Base-by-base conservation (phyloP, 1,140 invertebrate species). In the Yoshiicerus persimilis region DNA sequence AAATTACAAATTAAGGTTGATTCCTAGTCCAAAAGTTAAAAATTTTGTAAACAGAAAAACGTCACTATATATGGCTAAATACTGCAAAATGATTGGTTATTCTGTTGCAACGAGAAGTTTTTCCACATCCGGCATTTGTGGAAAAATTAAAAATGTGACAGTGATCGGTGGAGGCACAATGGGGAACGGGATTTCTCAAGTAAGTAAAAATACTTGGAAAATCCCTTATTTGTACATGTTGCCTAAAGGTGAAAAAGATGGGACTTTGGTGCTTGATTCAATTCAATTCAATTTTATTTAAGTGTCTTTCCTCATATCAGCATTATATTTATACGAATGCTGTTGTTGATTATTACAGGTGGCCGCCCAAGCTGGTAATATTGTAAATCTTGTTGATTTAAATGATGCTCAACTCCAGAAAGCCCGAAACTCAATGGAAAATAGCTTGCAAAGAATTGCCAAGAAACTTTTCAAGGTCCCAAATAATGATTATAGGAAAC, bases 141-240 rank as follows among this genome's bases (percentile, higher is more conserved):
- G 20, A 13, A 64, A 30, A 0, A 95, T 97, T 70, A 96, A 97
- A 92, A 95, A 97, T 94, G 95, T 98, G 38, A 96, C 96, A 11
- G 94, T 98, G 47, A 95, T 98, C 90, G 97, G 97, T 27, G 95
- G 96, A 89, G 97, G 97, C 25, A 92, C 97, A 1, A 98, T 98
- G 96, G 96, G 96, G 25, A 95, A 95, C 56, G 96, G 96, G 0
- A 56, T 56, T 56, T 56, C 47, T 16, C 47, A 56, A 16, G 47
- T 56, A n/a, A 56, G 16, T 13, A n/a, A n/a, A n/a, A n/a, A n/a
- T n/a, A n/a, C n/a, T n/a, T n/a, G n/a, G n/a, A n/a, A n/a, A n/a
- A n/a, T n/a, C n/a, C n/a, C n/a, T n/a, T n/a, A n/a, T n/a, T n/a
- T n/a, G n/a, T n/a, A n/a, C n/a, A n/a, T n/a, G n/a, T n/a, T n/a